Evolutionary conservation across 2,888 invertebrate species (phyloP), one percentile per base, ranked within the genome.

Genomic region (Electrophaes corylata): DNA sequence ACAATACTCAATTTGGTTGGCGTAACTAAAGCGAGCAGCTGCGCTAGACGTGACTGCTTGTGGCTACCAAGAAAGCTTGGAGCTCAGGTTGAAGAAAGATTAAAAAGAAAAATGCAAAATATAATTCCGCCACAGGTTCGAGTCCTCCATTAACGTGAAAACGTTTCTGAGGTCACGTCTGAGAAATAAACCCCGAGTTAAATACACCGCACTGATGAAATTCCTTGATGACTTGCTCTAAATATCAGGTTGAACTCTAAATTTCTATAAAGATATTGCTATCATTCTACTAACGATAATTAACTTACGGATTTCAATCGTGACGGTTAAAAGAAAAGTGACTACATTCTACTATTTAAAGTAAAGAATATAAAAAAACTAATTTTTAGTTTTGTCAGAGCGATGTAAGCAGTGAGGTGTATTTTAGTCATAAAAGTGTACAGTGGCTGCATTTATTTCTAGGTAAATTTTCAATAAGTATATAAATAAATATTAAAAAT

Each of bases 1-100:
- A 75, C 71, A 75, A 77, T 74, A 72, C 70, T 72, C 75, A 78
- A 79, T 81, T 81, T 77, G 71, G 73, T 65, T 67, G 66, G 71
- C 72, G 70, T 69, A 70, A 71, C 76, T 73, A 77, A 81, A 71
- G 69, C 65, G 70, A 62, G 72, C 80, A 83, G 78, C 79, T 83
- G 80, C 73, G 67, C 60, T 65, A 70, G 75, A 81, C 82, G 79
- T 80, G 81, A 78, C 76, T 75, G 69, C 70, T 66, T 65, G 73
- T 68, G 62, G 59, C 55, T 66, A 70, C 67, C 64, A 59, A n/a
- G n/a, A n/a, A n/a, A n/a, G n/a, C n/a, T n/a, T n/a, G 57, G 63
- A 65, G 65, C 66, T 62, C 72, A 77, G 71, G 73, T 76, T 74
- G 65, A 65, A 66, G 70, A 64, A 70, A 70, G 73, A 72, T 74